Evolutionary conservation across 2,888 invertebrate genomes (phyloP), one percentile per base, ranked within the genome.

Genomic region (Sarcophaga caerulescens): DNA sequence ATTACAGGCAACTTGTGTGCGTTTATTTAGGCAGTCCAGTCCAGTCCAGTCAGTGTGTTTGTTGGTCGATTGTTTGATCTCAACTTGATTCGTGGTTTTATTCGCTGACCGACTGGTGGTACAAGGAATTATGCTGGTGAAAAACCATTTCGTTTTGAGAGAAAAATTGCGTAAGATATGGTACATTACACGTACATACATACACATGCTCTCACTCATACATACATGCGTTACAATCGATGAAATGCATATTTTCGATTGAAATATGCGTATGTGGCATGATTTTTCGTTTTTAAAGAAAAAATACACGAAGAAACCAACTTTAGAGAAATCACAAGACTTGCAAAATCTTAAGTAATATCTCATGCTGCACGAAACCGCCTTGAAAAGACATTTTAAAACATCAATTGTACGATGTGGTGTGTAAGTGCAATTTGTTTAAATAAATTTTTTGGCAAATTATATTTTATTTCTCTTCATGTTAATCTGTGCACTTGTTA

Each of bases 161-260:
- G 79, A 6, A 79, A 81, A 87, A 86, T 90, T 90, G 89, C 90
- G 88, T 89, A 90, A 90, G 88, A 85, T 80, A 85, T 87, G 87
- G 88, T 88, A 35, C 10, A 10, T 35, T 10, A 35, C 8, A 10
- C 8, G 8, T 83, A 80, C 88, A 65, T 19, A 35, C 62, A 52
- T 12, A 35, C 12, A 65, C 14, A 44, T 17, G 14, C 12, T 35
- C 35, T 19, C 8, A 17, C 19, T n/a, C 14, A 21, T 21, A 11
- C 14, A 47, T 70, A 70, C 10, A 47, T 57, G n/a, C 10, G 70
- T n/a, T 35, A 35, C 35, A 10, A 35, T 35, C 35, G 35, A 35
- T 11, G 8, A 45, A 45, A 45, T 45, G 12, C 8, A 45, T 45
- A 12, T 12, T 11, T 45, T 45, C 8, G 3, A 45, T 47, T 47